Conservation (phyloP, 2,797 vertebrate species). For the Falco cherrug region DNA sequence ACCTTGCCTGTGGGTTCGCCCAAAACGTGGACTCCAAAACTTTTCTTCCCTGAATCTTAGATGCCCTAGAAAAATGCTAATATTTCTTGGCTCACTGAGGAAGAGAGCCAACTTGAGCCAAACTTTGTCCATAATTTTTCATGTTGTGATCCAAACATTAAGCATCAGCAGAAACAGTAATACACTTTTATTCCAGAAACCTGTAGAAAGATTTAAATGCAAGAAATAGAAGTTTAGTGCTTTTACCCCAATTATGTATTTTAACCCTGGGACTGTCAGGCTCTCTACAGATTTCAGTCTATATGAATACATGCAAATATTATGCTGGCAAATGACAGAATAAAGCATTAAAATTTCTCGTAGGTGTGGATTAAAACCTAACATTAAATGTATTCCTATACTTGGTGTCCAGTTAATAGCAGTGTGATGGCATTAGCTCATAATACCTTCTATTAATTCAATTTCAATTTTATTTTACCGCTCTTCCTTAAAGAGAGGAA, state of each 20-base stretch:
- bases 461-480: background rate
- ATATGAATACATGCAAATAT: background rate
- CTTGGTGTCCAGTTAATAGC: background rate
- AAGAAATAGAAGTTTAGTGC: background rate
- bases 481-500: background rate
- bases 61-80: background rate
- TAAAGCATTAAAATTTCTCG: background rate
- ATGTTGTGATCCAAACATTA: background rate
- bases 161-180: background rate
- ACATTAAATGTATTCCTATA: background rate
- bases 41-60: background rate
- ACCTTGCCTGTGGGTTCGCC: background rate
- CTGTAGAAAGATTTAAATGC: background rate
- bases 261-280: background rate
- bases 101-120: background rate
- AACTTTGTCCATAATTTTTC: background rate
- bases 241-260: background rate
- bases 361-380: background rate
- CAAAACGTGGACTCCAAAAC: background rate
- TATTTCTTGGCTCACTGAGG: background rate
- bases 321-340: background rate
- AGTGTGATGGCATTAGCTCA: constrained; percentile 2
- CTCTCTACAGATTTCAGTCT: background rate
- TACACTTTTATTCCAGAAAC: background rate
- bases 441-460: constrained; percentile 31